Base-by-base conservation (phyloP, 1,140 invertebrate species). In the Venustaconcha ellipsiformis region DNA sequence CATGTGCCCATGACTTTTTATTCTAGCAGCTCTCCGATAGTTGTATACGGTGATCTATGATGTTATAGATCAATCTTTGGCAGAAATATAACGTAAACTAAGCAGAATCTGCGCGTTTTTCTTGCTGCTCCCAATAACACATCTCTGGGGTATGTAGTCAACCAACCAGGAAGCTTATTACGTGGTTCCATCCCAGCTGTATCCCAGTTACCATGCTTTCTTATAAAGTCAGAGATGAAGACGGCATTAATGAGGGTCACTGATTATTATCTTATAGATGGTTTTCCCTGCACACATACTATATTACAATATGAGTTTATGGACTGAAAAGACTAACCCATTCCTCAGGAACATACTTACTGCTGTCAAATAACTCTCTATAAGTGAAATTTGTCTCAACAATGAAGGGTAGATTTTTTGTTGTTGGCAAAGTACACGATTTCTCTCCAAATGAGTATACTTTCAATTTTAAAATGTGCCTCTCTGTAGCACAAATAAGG, bases 401-500 rank as follows among this genome's bases (percentile, higher is more conserved):
- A 67, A 68, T 74, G 17, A 78, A 23, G 23, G 74, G 79, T 2
- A 77, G 68, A 1, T 63, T 17, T 15, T 76, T 60, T 60, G 74
- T 68, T 30, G 26, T 55, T 13, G 69, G 55, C 37, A 69, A 70
- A 23, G 26, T 14, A n/a, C n/a, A n/a, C n/a, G n/a, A n/a, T 20
- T 14, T 17, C 5, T 57, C 17, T 56, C 20, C 37, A 74, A 26
- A 56, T 55, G 62, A 60, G 67, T 70, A 37, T 71, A n/a, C 68
- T 14, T 58, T 14, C 71, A 37, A 18, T 71, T 37, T 30, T 30
- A 30, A 30, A 30, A 30, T 30, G 26, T 55, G 30, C 1, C n/a
- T 80, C 74, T 63, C 70, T 65, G 37, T 76, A 79, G 57, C 73
- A 70, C 62, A 63, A 63, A 60, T 79, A 79, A 14, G 70, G 73